phyloP scores from a whole-genome alignment of 2,113 vertebrate species.

The Eretmochelys imbricata region DNA sequence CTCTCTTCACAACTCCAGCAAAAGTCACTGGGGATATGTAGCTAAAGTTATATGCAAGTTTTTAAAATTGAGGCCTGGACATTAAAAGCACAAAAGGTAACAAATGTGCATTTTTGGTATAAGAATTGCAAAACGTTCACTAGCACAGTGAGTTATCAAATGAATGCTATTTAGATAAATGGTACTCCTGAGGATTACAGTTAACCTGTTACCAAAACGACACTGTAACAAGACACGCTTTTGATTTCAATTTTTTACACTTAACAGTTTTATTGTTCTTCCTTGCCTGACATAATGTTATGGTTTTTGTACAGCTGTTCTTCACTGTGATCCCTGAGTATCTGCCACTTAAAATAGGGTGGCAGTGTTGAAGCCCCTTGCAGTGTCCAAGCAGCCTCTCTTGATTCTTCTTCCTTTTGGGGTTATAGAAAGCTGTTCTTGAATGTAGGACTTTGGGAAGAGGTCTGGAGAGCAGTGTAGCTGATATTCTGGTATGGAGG shows the following conservation, averaged over 20 bases:
- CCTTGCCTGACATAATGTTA: too few species aligned
- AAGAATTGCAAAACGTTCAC: too few species aligned
- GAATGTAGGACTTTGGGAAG: not conserved
- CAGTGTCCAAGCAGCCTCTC: not conserved
- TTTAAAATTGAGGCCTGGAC: too few species aligned
- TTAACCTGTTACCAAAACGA: not conserved
- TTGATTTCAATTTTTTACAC: not conserved
- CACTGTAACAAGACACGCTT: not conserved
- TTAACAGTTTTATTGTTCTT: too few species aligned
- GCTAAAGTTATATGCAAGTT: too few species aligned
- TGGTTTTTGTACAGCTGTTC: not conserved
- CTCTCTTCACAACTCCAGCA: too few species aligned
- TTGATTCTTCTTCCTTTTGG: accelerated
- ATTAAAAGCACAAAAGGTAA: too few species aligned
- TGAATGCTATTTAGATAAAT: too few species aligned
- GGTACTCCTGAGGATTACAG: not conserved
- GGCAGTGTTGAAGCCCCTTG: not conserved
- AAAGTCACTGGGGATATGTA: too few species aligned
- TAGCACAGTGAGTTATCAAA: too few species aligned
- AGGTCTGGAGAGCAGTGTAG: not conserved
- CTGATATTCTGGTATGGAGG: not conserved
- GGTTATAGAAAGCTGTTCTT: not conserved
- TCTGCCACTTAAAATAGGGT: not conserved
- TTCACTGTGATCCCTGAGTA: accelerated
- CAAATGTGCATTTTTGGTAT: too few species aligned